A percentile compares a stretch with the other conserved stretches of the same genome.
Evolutionary conservation across 2,797 vertebrate genomes (phyloP).

Genomic region (Carapus acus): DNA sequence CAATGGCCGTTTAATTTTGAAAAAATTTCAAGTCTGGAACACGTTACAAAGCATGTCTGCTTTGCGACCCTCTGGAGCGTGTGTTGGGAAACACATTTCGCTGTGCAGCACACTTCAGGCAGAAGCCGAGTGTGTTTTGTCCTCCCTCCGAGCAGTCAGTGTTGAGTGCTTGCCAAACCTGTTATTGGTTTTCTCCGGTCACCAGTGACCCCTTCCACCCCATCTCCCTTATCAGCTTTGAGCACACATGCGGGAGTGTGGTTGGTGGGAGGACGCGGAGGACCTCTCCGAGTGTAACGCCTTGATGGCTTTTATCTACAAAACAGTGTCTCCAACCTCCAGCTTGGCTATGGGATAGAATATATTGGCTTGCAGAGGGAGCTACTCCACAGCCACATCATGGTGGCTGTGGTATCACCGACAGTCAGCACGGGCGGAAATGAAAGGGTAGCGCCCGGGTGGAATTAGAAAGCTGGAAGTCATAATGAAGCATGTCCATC

Average conservation of each 20-base stretch:
- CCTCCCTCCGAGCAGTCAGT: constrained; percentile 36
- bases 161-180: constrained; percentile 40
- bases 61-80: constrained; percentile 1
- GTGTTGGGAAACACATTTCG: background rate
- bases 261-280: constrained; percentile 56
- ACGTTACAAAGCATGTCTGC: background rate
- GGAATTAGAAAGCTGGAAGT: constrained; percentile 41
- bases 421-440: constrained; percentile 20
- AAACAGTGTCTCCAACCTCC: constrained; percentile 40
- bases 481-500: constrained; percentile 18
- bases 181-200: constrained; percentile 35
- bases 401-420: constrained; percentile 29
- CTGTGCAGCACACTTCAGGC: constrained; percentile 5
- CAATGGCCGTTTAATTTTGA: no score
- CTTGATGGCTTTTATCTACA: constrained; percentile 61
- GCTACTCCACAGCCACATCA: constrained; percentile 26
- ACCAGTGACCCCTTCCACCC: constrained; percentile 58
- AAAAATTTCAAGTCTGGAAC: background rate
- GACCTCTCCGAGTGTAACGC: constrained; percentile 51
- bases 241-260: constrained; percentile 61
- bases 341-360: constrained; percentile 44
- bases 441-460: constrained; percentile 13
- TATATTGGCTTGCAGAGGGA: constrained; percentile 26
- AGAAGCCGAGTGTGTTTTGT: constrained; percentile 11
- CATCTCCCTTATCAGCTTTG: constrained; percentile 67